Base-by-base conservation (phyloP, 1,140 invertebrate genomes). In the Matsumurasca onukii region DNA sequence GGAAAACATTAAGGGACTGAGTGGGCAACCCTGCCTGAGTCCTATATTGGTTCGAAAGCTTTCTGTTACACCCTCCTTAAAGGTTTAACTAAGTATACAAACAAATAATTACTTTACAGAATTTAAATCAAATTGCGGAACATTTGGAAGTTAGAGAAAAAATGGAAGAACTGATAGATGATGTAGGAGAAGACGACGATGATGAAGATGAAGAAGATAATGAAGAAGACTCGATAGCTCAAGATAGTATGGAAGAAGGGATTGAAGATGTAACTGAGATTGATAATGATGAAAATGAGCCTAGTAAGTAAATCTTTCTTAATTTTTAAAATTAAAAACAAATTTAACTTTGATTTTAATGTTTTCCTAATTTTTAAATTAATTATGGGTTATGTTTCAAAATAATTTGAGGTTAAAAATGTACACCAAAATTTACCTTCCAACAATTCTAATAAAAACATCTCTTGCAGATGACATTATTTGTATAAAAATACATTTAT, bases 191-290 rank as follows among this genome's bases (percentile, higher is more conserved):
- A 12, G 34, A 68, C 12, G 67, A 68, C 9, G 45, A 49, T 5
- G 55, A 48, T 25, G 67, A 68, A 20, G 67, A 68, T 3, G 67
- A 63, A 48, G 55, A 49, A 17, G 67, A 63, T 31, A 59, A 39
- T 20, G 66, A 68, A 27, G 52, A 31, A 2, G 30, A 34, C 27
- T 39, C 17, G 13, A 20, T 62, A 39, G 29, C 39, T 20, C 22
- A 63, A 2, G 57, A 68, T 30, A 31, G 31, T 24, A 2, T 65
- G n/a, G 62, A 65, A 9, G n/a, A 45, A 2, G 39, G 12, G 17
- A 25, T 27, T 20, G 31, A 65, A 13, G 62, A 65, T 22, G 30
- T 20, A 1, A 22, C 27, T 3, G 62, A 65, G 24, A 25, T 39
- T 1, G 27, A 17, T 22, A 65, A 65, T 48, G 62, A 63, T 39